Base-by-base conservation (phyloP, 35 echinoderm and acorn worm species). In the Chiridota heheva region DNA sequence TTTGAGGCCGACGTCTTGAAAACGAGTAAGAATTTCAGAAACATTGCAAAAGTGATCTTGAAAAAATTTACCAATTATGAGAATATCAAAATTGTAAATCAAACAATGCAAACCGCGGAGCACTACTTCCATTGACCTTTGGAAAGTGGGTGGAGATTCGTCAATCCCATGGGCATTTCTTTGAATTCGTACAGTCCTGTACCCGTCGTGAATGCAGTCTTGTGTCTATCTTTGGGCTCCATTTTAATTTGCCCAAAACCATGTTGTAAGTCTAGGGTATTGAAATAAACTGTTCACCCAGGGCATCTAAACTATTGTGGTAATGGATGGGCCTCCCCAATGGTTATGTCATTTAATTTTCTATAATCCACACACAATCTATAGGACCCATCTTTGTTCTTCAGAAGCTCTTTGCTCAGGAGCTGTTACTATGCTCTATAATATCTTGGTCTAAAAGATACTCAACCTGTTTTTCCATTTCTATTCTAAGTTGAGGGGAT, bases 131-230 rank as follows among this genome's bases (percentile, higher is more conserved):
- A 90, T 90, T 33, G 68, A 47, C 3, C 87, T 31, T 63, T 81
- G 65, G 60, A 90, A 90, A 28, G 58, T 83, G 3, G 61, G 20
- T 2, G 51, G 48, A 4, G 70, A 46, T 82, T 82, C 12, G 29
- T 40, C 17, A 89, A 60, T 13, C 78, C 56, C 68, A 90, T 76
- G 5, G 87, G 87, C 80, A 83, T 84, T 7, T 68, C 80, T 12
- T 67, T 67, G 35, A 72, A 81, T 37, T 82, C 66, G 41, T 89
- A 75, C 1, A 90, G 40, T 3, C 34, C 67, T 26, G n/a, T 35
- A 18, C 69, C 78, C 31, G 80, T 83, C 2, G 69, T 84, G 60
- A 90, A 90, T 1, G 72, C 87, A 73, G 80, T 90, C 36, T 84
- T 90, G 15, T 76, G 26, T 75, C 69, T 90, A 69, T 63, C 69